Base-by-base conservation (phyloP, 2,113 vertebrate genomes). In the Oxyruncus cristatus region DNA sequence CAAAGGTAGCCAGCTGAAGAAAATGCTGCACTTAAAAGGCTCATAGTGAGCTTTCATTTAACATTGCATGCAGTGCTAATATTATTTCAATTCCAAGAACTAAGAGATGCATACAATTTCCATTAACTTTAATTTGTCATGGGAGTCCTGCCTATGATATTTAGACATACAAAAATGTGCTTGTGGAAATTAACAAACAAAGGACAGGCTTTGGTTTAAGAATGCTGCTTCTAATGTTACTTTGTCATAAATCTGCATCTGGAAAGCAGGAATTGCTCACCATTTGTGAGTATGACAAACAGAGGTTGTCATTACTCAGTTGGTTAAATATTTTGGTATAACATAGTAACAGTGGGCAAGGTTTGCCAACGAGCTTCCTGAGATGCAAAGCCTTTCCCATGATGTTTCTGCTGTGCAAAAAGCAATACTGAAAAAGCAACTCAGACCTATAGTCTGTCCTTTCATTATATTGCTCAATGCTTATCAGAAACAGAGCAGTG, bases 11-110 rank as follows among this genome's bases (percentile, higher is more conserved):
- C 33, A 97, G 89, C 92, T 95, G 86, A 87, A 78, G 84, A 70
- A 96, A 92, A 44, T 78, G 75, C 88, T 95, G 87, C 88, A 55
- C 67, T 96, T 96, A 89, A 92, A 97, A 97, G 88, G 30, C 55
- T 95, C 39, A 20, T 9, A 59, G 50, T 0, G 8, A 80, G 42
- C 13, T 95, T 95, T 87, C 84, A 88, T 85, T 97, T 65, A 97
- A 66, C 83, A 86, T 94, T 93, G 71, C 75, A 74, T 37, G 44
- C 79, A 66, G 14, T 6, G 35, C 28, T 89, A 44, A 75, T 61
- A 75, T 77, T 59, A 87, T 86, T 93, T 86, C 47, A 75, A 2
- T 90, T 84, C 59, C 39, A 50, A 65, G 61, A 92, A 53, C n/a
- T 84, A 58, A 58, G 87, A 72, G 55, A 77, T 76, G 27, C 50